phyloP scores from a whole-genome alignment of 2,888 invertebrate species.

The Dryobotodes eremita region DNA sequence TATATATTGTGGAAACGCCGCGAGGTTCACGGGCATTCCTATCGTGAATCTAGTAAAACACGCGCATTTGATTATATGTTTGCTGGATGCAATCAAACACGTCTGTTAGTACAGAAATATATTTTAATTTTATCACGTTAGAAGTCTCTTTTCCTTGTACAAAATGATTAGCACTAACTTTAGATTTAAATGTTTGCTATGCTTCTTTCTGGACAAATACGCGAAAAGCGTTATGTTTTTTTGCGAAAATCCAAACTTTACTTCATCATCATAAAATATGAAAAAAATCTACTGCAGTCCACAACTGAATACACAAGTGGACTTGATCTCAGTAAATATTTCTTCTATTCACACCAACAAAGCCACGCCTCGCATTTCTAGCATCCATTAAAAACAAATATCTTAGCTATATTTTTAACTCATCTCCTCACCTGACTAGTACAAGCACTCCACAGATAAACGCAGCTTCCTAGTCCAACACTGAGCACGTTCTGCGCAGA shows the following conservation, averaged over 20 bases:
- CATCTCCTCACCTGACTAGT: constrained; percentile 95
- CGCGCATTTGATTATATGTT: constrained; percentile 33
- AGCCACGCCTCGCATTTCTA: not conserved
- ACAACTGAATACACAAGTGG: constrained; percentile 3
- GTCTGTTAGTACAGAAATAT: constrained; percentile 6
- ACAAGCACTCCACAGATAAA: constrained; percentile 99
- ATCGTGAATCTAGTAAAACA: constrained; percentile 38
- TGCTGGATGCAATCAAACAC: constrained; percentile 30
- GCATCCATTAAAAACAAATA: not conserved
- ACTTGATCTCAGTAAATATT: not conserved
- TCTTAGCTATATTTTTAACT: too few relatives aligned
- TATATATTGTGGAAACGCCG: constrained; percentile 40
- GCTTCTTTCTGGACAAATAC: constrained; percentile 24
- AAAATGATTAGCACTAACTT: not conserved
- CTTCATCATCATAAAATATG: not conserved
- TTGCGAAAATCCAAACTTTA: not conserved
- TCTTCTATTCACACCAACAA: not conserved
- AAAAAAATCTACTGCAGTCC: not conserved
- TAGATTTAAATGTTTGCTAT: constrained; percentile 9
- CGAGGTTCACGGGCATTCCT: constrained; percentile 11
- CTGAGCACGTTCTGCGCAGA: constrained; percentile 99
- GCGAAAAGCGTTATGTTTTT: not conserved
- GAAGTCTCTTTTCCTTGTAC: not conserved
- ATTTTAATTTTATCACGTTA: not conserved
- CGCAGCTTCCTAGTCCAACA: constrained; percentile 99